These are phyloP conservation scores for Huso huso DNA, from an alignment of 2,797 vertebrate species.

Conservation along the genomic window DNA sequence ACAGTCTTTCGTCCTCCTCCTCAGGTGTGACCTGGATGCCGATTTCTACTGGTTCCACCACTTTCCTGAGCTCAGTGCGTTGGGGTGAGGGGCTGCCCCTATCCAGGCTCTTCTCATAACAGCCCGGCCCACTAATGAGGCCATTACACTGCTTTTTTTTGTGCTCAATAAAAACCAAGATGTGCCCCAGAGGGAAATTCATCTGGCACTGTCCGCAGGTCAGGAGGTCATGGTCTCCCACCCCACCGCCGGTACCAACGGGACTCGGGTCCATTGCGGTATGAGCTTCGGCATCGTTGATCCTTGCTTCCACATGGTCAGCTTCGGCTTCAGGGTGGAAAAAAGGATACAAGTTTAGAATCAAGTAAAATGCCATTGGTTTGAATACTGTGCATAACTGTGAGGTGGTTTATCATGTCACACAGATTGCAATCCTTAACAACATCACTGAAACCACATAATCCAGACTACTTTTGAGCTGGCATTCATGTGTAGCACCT, in stretches of 20 bases:
- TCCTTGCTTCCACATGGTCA: conserved; percentile 82
- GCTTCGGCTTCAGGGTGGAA: conserved; percentile 67
- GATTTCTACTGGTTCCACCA: conserved; percentile 88
- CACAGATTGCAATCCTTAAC: conserved; percentile 25
- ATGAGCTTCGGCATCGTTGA: conserved; percentile 69
- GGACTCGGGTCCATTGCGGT: conserved; percentile 75
- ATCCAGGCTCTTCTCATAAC: conserved; percentile 85
- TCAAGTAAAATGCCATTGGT: too few relatives aligned
- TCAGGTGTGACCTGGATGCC: conserved; percentile 93
- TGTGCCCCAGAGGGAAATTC: conserved; percentile 95
- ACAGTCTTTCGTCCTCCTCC: conserved; percentile 50
- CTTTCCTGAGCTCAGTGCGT: conserved; percentile 75
- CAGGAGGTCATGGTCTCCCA: conserved; percentile 86
- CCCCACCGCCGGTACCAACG: conserved; percentile 56
- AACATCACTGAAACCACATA: conserved; percentile 18
- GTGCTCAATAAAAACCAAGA: conserved; percentile 98
- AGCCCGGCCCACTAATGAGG: conserved; percentile 45
- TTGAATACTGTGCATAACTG: conserved; percentile 18
- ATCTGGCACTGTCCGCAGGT: conserved; percentile 98
- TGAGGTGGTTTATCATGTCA: conserved; percentile 21
- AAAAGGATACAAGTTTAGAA: conserved; percentile 25
- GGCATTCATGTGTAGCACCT: too few relatives aligned
- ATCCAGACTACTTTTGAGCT: too few relatives aligned
- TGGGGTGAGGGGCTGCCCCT: conserved; percentile 66
- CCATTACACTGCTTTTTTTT: conserved; percentile 87